These are phyloP conservation scores for Hippocampus guttulatus DNA, from an alignment of 2,113 vertebrate species.

Conservation along the genomic window DNA sequence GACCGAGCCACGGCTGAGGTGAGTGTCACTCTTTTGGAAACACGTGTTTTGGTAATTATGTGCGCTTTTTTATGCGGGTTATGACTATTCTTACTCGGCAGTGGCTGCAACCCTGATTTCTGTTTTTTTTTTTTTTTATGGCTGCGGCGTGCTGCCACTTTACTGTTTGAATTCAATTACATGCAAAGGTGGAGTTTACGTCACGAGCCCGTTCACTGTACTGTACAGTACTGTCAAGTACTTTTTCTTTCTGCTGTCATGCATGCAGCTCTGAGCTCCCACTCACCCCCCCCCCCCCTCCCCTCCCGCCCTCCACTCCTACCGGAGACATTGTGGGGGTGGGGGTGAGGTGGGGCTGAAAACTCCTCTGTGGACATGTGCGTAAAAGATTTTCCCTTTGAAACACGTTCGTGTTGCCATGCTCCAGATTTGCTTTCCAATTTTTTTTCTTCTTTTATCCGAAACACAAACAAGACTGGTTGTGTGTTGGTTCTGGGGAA, in stretches of 20 bases:
- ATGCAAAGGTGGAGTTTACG: background rate
- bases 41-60: background rate
- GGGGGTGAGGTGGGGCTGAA: background rate
- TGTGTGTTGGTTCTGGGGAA: too few species aligned
- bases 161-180: background rate
- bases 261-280: too few species aligned
- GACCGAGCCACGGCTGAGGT: constrained; percentile 63
- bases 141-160: background rate
- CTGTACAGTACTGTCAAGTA: background rate
- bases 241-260: background rate
- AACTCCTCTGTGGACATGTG: background rate
- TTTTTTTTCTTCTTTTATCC: too few species aligned
- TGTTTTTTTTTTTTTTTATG: background rate
- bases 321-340: background rate
- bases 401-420: too few species aligned
- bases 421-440: too few species aligned
- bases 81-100: background rate
- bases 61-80: background rate
- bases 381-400: too few species aligned
- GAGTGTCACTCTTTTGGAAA: constrained; percentile 20
- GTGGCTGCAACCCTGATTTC: background rate
- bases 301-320: background rate
- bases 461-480: too few species aligned
- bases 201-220: background rate
- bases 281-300: background rate